Evolutionary conservation across 1,140 invertebrate species (phyloP).

Genomic region (Formica selysi): DNA sequence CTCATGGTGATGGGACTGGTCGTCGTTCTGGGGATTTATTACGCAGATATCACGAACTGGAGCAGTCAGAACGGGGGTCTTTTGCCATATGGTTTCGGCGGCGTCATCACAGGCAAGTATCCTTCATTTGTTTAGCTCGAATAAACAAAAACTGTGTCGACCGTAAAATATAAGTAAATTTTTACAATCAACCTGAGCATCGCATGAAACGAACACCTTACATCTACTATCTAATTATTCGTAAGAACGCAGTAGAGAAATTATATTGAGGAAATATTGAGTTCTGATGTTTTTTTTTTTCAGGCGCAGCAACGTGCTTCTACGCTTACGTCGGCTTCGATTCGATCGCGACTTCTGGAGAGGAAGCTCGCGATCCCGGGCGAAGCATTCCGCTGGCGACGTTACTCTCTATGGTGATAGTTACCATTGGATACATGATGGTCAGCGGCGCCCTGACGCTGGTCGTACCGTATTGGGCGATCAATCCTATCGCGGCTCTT

Average conservation of each 20-base stretch:
- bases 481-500: slow-evolving; percentile 92
- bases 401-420: slow-evolving; percentile 92
- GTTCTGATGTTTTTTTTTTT: not conserved
- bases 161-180: not conserved
- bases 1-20: slow-evolving; percentile 91
- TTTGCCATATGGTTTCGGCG: slow-evolving; percentile 93
- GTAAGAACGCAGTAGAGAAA: not conserved
- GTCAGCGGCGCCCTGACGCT: slow-evolving; percentile 94
- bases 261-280: not conserved
- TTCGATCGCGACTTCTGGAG: slow-evolving; percentile 94
- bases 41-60: slow-evolving; percentile 94
- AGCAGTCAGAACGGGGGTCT: slow-evolving; percentile 91
- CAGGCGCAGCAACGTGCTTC: slow-evolving; percentile 95
- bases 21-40: slow-evolving; percentile 92
- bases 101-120: slow-evolving; percentile 88
- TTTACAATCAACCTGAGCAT: not conserved
- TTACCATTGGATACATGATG: slow-evolving; percentile 93
- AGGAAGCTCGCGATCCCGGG: slow-evolving; percentile 93
- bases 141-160: not conserved
- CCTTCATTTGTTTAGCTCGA: not conserved
- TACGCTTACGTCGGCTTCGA: slow-evolving; percentile 96
- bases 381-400: slow-evolving; percentile 94
- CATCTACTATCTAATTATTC: not conserved
- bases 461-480: slow-evolving; percentile 92
- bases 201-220: too few relatives aligned